Conservation (phyloP, 2,888 invertebrate genomes). For the Margaritifera margaritifera region DNA sequence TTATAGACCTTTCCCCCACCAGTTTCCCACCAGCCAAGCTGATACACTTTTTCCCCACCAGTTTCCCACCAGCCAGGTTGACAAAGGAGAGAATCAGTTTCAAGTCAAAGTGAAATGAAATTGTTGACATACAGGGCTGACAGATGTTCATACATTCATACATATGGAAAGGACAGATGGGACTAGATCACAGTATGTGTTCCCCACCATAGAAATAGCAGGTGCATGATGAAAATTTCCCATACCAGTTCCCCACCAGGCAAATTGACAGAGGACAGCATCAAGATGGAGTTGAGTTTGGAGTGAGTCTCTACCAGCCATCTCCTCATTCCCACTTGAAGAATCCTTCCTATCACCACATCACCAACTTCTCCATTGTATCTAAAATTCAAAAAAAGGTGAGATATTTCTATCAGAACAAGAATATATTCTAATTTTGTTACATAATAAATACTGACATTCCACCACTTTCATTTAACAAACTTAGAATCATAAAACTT, state of each 20-base stretch:
- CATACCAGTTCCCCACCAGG: conserved; percentile 93
- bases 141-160: too few species aligned
- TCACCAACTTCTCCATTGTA: conserved; percentile 90
- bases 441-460: neutral
- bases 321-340: conserved; percentile 91
- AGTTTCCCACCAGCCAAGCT: too few species aligned
- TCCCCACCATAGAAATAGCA: too few species aligned
- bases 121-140: too few species aligned
- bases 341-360: conserved; percentile 93
- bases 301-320: conserved; percentile 98
- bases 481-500: too few species aligned
- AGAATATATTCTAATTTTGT: neutral
- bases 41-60: conserved; percentile 77
- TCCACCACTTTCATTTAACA: too few species aligned
- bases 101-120: conserved; percentile 78
- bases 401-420: neutral
- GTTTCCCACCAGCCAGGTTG: conserved; percentile 94
- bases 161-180: too few species aligned
- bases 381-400: conserved; percentile 51
- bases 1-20: too few species aligned
- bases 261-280: conserved; percentile 94
- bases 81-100: conserved; percentile 91
- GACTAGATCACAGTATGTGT: too few species aligned
- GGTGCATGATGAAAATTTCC: conserved; percentile 1
- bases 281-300: conserved; percentile 86